phyloP scores from a whole-genome alignment of 1,140 invertebrate species.

The Dreissena polymorpha region DNA sequence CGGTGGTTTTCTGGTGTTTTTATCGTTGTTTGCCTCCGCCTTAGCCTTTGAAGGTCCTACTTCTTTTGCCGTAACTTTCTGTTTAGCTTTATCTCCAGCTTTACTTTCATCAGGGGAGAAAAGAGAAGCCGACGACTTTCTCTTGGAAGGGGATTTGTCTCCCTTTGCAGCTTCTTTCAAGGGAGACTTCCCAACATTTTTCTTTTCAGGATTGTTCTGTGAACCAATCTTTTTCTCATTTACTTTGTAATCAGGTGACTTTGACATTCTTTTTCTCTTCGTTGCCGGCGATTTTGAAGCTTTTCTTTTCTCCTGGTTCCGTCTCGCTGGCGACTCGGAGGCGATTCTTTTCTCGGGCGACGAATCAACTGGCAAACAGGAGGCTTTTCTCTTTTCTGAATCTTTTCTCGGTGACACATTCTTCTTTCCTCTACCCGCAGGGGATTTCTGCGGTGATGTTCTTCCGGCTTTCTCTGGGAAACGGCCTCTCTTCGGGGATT shows the following conservation, averaged over 20 bases:
- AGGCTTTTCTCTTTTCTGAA: too few relatives aligned
- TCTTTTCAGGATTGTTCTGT: not conserved
- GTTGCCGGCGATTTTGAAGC: not conserved
- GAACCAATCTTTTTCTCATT: not conserved
- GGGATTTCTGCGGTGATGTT: not conserved
- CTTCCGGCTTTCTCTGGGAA: not conserved
- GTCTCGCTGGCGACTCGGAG: not conserved
- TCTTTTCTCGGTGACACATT: not conserved
- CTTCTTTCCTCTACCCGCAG: not conserved
- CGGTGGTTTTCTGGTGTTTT: not conserved
- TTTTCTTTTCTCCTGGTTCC: not conserved
- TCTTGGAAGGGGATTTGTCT: too few relatives aligned
- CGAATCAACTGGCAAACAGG: not conserved
- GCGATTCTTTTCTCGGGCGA: conserved; percentile 1
- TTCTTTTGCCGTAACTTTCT: not conserved
- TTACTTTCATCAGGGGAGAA: not conserved
- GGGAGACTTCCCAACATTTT: not conserved
- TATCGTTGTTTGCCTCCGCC: not conserved
- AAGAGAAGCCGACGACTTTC: not conserved
- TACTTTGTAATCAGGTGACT: conserved; percentile 12
- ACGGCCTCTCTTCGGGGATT: not conserved
- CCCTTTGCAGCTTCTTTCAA: not conserved
- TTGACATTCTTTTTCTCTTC: conserved; percentile 8
- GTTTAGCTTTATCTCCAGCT: too few relatives aligned
- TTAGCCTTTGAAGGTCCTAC: not conserved